A percentile compares a stretch with the other conserved stretches of the same genome.
These are phyloP conservation scores for Gymnothorax javanicus DNA, from an alignment of 2,797 vertebrate species.

Conservation along the genomic window DNA sequence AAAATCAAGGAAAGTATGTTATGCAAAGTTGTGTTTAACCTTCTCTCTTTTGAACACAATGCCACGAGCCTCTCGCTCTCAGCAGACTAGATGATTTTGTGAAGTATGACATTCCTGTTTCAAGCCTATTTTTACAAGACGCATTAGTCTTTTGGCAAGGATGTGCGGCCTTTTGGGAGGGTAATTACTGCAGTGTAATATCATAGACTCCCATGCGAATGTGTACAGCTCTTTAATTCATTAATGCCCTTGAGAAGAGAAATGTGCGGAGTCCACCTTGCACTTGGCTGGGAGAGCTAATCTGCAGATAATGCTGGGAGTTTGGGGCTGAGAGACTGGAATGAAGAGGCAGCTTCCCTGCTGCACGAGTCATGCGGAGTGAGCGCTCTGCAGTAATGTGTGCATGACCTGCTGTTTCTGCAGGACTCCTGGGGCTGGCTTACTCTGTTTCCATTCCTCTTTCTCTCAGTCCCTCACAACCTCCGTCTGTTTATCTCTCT, in stretches of 20 bases:
- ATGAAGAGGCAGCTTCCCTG: background rate
- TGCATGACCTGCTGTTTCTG: constrained; percentile 14
- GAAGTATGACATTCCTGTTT: background rate
- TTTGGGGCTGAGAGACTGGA: background rate
- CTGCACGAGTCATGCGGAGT: background rate
- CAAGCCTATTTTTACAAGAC: background rate
- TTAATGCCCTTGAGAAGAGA: background rate
- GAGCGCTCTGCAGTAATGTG: background rate
- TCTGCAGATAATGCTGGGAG: background rate
- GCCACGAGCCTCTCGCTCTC: background rate
- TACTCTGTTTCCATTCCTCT: background rate
- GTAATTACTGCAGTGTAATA: background rate
- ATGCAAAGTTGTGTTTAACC: background rate
- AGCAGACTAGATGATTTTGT: background rate
- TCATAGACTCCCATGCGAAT: background rate
- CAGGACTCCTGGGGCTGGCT: background rate
- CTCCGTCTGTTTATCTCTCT: background rate
- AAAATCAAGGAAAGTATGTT: background rate
- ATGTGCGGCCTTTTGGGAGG: background rate
- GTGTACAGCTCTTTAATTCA: background rate
- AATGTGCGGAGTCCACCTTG: background rate
- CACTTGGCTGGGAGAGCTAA: background rate
- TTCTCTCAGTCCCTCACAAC: background rate
- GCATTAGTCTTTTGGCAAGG: background rate
- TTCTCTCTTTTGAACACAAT: background rate